phyloP scores from a whole-genome alignment of 2,797 vertebrate genomes.

The Lagodon rhomboides region DNA sequence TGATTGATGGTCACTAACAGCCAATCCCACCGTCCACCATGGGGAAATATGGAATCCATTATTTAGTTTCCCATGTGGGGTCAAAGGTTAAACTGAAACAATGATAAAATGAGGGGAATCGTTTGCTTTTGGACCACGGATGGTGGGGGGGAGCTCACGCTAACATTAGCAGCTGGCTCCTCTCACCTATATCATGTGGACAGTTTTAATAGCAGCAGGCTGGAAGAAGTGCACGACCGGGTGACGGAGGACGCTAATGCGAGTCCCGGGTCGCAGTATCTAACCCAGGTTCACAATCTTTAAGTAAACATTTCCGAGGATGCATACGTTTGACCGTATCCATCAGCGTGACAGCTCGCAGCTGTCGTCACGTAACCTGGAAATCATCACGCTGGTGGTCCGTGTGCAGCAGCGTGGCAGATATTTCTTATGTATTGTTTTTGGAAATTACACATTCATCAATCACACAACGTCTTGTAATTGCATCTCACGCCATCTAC shows the following conservation, averaged over 20 bases:
- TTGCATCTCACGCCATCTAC: constrained; percentile 16
- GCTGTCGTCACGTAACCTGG: constrained; percentile 68
- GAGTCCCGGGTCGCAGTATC: constrained; percentile 79
- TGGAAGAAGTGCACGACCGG: constrained; percentile 72
- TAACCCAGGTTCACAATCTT: constrained; percentile 78
- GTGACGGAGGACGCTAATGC: constrained; percentile 80
- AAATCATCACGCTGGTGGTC: constrained; percentile 55
- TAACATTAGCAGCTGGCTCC: constrained; percentile 82
- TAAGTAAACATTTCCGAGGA: constrained; percentile 81
- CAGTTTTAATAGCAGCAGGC: constrained; percentile 82
- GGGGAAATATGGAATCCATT: constrained; percentile 92
- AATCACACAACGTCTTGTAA: constrained; percentile 2
- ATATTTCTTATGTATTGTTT: constrained; percentile 53
- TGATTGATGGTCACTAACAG: constrained; percentile 88
- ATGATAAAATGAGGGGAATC: constrained; percentile 85
- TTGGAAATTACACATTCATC: constrained; percentile 53
- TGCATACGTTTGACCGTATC: constrained; percentile 70
- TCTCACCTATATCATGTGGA: constrained; percentile 84
- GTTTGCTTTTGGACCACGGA: constrained; percentile 72
- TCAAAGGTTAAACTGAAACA: constrained; percentile 90
- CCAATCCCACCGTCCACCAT: constrained; percentile 74
- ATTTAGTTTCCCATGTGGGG: constrained; percentile 86
- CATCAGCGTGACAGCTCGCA: constrained; percentile 75
- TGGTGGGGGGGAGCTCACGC: constrained; percentile 63
- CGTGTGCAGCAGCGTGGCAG: constrained; percentile 41